Percentiles rank a stretch among this genome's conserved stretches.
Evolutionary conservation across 2,888 invertebrate species (phyloP).

Genomic region (Hecatera dysodea): DNA sequence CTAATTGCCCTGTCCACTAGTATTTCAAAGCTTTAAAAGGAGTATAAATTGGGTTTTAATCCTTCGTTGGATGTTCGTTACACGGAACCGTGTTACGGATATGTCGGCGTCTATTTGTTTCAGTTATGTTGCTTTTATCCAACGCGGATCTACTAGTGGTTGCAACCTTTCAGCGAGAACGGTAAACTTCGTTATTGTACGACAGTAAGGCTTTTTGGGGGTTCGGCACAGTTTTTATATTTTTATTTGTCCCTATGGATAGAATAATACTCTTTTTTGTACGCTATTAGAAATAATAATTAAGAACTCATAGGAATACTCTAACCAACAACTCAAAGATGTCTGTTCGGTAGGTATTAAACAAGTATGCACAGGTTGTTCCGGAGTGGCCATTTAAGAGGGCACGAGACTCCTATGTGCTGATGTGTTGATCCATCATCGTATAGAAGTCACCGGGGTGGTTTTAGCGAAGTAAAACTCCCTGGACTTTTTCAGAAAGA

Average conservation of each 20-base stretch:
- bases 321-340: background rate
- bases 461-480: too few species aligned
- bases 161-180: slow-evolving; percentile 12
- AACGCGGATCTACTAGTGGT: slow-evolving; percentile 16
- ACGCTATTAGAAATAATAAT: background rate
- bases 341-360: background rate
- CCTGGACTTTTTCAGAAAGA: too few species aligned
- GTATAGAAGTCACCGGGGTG: too few species aligned
- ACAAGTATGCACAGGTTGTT: too few species aligned
- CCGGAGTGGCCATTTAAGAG: too few species aligned
- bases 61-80: slow-evolving; percentile 25
- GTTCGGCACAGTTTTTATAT: background rate
- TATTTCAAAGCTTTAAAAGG: slow-evolving; percentile 12
- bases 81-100: slow-evolving; percentile 24
- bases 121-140: slow-evolving; percentile 6
- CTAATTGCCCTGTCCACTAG: slow-evolving; percentile 24
- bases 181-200: slow-evolving; percentile 17
- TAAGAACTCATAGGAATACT: background rate
- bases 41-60: slow-evolving; percentile 18
- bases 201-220: background rate
- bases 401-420: too few species aligned
- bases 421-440: too few species aligned
- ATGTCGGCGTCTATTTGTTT: slow-evolving; percentile 40
- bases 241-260: background rate
- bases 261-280: background rate